phyloP scores from a whole-genome alignment of 2,888 invertebrate species.

The Folsomia manolachei region DNA sequence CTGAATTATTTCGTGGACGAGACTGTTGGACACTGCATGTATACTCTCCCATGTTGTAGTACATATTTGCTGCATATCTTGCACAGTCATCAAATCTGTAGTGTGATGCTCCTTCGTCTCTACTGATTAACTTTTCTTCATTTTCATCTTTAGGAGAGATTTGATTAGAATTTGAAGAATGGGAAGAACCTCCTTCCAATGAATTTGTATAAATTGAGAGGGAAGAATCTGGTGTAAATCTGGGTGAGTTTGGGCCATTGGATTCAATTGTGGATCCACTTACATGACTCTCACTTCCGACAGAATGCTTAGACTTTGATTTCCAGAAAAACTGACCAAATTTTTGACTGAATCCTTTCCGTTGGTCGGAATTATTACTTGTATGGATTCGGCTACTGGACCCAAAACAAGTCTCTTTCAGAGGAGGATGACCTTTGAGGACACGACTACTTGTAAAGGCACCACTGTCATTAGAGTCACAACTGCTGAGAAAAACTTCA shows the following conservation, averaged over 20 bases:
- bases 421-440: neutral
- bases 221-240: slow-evolving; percentile 47
- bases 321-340: slow-evolving; percentile 44
- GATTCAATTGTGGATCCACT: slow-evolving; percentile 34
- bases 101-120: slow-evolving; percentile 6
- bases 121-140: neutral
- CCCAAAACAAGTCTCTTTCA: neutral
- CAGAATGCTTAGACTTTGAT: slow-evolving; percentile 39
- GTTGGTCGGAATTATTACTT: neutral
- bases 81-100: slow-evolving; percentile 43
- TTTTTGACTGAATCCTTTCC: slow-evolving; percentile 28
- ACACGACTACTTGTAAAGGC: neutral
- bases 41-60: slow-evolving; percentile 44
- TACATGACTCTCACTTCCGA: slow-evolving; percentile 43
- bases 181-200: slow-evolving; percentile 33
- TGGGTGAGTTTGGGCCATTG: slow-evolving; percentile 36
- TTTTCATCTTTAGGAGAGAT: slow-evolving; percentile 35
- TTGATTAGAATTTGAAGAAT: slow-evolving; percentile 42
- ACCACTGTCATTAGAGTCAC: slow-evolving; percentile 30
- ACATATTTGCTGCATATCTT: slow-evolving; percentile 46
- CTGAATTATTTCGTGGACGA: slow-evolving; percentile 29
- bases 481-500: slow-evolving; percentile 34
- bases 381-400: too few relatives aligned
- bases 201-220: slow-evolving; percentile 47
- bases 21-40: slow-evolving; percentile 27